Evolutionary conservation across 2,113 vertebrate species (phyloP).

Genomic region (Ochotona curzoniae): DNA sequence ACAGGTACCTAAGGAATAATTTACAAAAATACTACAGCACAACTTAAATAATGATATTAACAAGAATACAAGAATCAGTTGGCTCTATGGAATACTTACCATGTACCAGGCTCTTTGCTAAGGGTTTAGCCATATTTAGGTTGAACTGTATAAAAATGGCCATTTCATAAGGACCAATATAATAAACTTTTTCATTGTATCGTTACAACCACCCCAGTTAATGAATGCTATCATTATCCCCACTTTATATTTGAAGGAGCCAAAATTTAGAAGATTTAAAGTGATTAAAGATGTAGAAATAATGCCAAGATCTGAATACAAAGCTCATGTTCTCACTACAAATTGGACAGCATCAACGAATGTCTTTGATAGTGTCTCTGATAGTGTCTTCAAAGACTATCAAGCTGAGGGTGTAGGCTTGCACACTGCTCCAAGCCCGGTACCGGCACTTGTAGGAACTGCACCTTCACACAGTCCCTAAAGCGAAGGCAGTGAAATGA

Average conservation of each 20-base stretch:
- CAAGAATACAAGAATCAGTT: conserved; percentile 38
- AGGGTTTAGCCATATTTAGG: not conserved
- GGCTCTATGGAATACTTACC: conserved; percentile 11
- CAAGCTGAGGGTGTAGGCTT: not conserved
- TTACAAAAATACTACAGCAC: conserved; percentile 23
- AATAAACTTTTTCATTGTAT: conserved; percentile 46
- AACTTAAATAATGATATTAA: conserved; percentile 53
- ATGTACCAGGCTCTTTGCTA: not conserved
- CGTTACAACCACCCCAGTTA: not conserved
- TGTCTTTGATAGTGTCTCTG: too few relatives aligned
- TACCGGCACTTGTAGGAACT: not conserved
- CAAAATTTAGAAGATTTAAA: conserved; percentile 39
- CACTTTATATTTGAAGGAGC: conserved; percentile 29
- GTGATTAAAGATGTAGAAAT: conserved; percentile 14
- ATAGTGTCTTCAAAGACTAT: not conserved
- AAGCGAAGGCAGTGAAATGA: not conserved
- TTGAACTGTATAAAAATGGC: conserved; percentile 22
- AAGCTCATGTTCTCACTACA: not conserved
- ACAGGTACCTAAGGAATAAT: not conserved
- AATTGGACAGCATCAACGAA: not conserved
- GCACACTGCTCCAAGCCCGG: not conserved
- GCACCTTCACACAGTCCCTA: not conserved
- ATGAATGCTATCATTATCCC: not conserved
- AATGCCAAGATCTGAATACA: not conserved
- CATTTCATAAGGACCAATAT: not conserved